These are phyloP conservation scores for Brienomyrus longianalis DNA, from an alignment of 2,113 vertebrate genomes.

Conservation along the genomic window DNA sequence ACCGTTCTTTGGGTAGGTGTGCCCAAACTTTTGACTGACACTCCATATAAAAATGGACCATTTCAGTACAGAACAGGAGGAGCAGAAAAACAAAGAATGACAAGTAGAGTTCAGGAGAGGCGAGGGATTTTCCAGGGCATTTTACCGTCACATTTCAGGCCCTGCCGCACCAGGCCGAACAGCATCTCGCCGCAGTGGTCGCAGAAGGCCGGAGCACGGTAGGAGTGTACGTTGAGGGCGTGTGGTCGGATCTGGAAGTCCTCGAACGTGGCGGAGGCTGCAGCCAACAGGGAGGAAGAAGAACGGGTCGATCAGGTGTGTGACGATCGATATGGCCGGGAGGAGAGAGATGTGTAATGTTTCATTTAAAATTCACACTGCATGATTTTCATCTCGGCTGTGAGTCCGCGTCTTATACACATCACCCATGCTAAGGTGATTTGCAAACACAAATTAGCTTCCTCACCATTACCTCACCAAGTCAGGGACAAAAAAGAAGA, in stretches of 20 bases:
- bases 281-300: background rate
- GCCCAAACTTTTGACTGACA: background rate
- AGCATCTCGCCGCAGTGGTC: constrained; percentile 89
- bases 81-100: background rate
- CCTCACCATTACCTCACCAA: background rate
- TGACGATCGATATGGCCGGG: background rate
- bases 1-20: background rate
- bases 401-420: background rate
- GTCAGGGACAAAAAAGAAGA: background rate
- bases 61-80: background rate
- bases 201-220: constrained; percentile 80
- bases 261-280: constrained; percentile 80
- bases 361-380: background rate
- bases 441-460: background rate
- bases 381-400: background rate
- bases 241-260: constrained; percentile 86
- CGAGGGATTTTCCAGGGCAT: background rate
- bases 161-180: constrained; percentile 80
- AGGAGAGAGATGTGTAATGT: background rate
- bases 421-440: background rate
- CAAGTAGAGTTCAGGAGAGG: background rate
- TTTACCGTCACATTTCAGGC: constrained; percentile 83
- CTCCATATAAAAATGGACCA: background rate
- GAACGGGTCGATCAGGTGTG: background rate
- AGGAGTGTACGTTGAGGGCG: constrained; percentile 80